These are phyloP conservation scores for Phocoena sinus DNA, from an alignment of 2,113 vertebrate species.

Conservation along the genomic window DNA sequence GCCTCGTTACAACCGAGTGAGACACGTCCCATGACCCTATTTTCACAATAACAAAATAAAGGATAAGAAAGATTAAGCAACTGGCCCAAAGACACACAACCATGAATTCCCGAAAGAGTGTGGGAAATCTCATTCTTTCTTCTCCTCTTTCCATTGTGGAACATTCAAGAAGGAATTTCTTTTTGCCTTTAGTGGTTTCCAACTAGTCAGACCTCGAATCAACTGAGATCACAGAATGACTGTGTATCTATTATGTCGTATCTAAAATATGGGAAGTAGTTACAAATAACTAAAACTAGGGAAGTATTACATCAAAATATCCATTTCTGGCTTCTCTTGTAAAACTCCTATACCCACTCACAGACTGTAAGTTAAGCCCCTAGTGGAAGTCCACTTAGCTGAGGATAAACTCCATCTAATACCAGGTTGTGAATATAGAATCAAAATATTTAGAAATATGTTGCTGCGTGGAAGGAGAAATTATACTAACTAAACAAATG, in stretches of 20 bases:
- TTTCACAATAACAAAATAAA: neutral
- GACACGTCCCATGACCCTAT: neutral
- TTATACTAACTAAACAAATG: neutral
- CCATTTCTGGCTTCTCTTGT: neutral
- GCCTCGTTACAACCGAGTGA: neutral
- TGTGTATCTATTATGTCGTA: fast-evolving
- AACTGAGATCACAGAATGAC: neutral
- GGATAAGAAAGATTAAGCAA: neutral
- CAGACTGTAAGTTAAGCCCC: neutral
- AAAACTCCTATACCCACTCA: neutral
- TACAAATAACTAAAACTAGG: neutral
- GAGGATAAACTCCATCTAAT: neutral
- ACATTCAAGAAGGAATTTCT: neutral
- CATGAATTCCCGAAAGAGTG: neutral
- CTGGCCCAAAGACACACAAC: neutral
- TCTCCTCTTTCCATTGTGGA: neutral
- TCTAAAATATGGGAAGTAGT: neutral
- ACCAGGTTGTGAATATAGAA: neutral
- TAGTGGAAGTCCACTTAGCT: fast-evolving
- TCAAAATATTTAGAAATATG: neutral
- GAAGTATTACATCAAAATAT: neutral
- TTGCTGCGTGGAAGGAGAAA: neutral
- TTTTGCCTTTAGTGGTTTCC: neutral
- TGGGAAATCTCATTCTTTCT: neutral
- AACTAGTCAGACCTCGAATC: neutral